Percentiles rank a stretch among this genome's conserved stretches.
These are phyloP conservation scores for Steatocranus sp. DNA, from an alignment of 2,797 vertebrate genomes.

Conservation along the genomic window DNA sequence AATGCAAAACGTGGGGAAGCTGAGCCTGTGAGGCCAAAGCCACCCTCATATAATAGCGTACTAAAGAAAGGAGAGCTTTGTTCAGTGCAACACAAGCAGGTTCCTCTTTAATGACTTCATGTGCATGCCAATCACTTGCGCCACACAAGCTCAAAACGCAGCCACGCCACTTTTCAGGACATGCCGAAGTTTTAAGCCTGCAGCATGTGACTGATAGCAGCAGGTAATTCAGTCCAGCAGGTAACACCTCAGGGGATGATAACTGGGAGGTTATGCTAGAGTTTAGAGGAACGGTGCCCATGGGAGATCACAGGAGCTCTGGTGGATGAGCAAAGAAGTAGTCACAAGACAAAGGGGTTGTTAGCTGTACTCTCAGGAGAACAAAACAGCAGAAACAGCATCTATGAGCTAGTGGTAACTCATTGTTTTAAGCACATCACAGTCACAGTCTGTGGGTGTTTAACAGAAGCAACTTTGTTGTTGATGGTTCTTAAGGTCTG, in stretches of 20 bases:
- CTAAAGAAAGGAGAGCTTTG: slow-evolving; percentile 70
- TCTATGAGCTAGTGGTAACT: neutral
- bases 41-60: slow-evolving; percentile 58
- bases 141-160: slow-evolving; percentile 53
- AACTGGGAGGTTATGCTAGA: neutral
- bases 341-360: neutral
- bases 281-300: neutral
- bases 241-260: neutral
- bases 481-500: neutral
- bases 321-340: neutral
- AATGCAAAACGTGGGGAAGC: slow-evolving; percentile 64
- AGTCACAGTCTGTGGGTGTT: neutral
- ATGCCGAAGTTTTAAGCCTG: slow-evolving; percentile 19
- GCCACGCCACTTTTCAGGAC: slow-evolving; percentile 27
- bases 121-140: slow-evolving; percentile 66
- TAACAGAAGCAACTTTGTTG: neutral
- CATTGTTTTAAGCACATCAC: neutral
- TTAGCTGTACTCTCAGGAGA: neutral
- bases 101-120: slow-evolving; percentile 75
- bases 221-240: neutral
- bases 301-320: neutral
- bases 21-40: slow-evolving; percentile 70
- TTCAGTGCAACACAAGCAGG: slow-evolving; percentile 67
- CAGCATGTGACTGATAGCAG: slow-evolving; percentile 8
- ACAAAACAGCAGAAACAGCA: neutral